phyloP scores from a whole-genome alignment of 2,888 invertebrate genomes.

The Tryphoninae sp. region DNA sequence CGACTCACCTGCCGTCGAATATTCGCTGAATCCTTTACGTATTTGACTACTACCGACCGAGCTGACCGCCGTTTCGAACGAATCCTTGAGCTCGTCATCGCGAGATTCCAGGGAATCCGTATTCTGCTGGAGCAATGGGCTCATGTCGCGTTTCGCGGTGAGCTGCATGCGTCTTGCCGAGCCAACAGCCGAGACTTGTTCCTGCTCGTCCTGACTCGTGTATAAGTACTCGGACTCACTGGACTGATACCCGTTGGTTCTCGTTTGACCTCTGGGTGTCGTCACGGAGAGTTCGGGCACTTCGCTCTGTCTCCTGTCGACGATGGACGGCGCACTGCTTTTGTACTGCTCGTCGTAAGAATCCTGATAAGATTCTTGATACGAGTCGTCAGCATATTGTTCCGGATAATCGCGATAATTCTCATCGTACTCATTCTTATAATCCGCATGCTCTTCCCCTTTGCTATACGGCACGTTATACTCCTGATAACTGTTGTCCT shows the following conservation, averaged over 20 bases:
- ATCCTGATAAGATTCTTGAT: constrained; percentile 73
- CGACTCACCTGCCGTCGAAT: constrained; percentile 74
- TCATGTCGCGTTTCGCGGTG: constrained; percentile 74
- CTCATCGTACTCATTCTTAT: constrained; percentile 71
- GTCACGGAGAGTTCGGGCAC: constrained; percentile 77
- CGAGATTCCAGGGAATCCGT: constrained; percentile 83
- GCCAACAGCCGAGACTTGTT: constrained; percentile 69
- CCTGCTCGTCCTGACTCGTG: constrained; percentile 72
- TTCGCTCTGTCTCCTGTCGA: constrained; percentile 73
- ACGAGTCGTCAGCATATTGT: constrained; percentile 70
- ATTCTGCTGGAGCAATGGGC: constrained; percentile 81
- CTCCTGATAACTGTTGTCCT: constrained; percentile 70
- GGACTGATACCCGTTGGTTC: constrained; percentile 76
- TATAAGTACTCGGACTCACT: constrained; percentile 76
- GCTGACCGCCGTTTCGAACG: constrained; percentile 83
- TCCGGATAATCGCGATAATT: constrained; percentile 71
- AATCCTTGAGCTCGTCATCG: constrained; percentile 83
- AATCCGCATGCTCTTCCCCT: constrained; percentile 66
- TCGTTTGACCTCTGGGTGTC: constrained; percentile 76
- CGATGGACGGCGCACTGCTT: constrained; percentile 64
- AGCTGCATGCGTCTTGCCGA: constrained; percentile 75
- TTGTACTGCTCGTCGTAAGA: constrained; percentile 75
- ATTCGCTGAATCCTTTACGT: constrained; percentile 74
- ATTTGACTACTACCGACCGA: constrained; percentile 80
- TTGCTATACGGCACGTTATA: constrained; percentile 75